Conservation (phyloP, 2,113 vertebrate species). For the Orycteropus afer region DNA sequence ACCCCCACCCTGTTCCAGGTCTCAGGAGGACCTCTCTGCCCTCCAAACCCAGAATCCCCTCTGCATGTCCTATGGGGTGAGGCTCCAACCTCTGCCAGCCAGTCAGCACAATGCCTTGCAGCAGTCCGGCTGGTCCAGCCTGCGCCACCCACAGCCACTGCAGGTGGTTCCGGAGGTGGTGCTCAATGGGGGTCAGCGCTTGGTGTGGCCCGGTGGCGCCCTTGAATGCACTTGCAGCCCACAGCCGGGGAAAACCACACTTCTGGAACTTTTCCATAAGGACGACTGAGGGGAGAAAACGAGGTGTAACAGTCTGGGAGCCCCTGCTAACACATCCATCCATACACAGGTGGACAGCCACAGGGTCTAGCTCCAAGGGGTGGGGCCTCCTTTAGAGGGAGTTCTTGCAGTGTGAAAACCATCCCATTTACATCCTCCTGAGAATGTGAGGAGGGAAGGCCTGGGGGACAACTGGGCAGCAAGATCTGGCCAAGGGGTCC, state of each 20-base stretch:
- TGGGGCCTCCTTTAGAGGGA: no score
- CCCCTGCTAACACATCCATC: no score
- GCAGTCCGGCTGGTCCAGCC: constrained; percentile 71
- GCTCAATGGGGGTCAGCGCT: constrained; percentile 88
- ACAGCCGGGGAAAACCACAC: constrained; percentile 91
- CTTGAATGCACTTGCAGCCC: constrained; percentile 97
- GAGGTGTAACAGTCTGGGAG: no score
- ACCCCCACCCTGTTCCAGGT: not conserved
- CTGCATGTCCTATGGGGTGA: not conserved
- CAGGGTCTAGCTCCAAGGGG: no score
- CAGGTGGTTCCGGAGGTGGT: constrained; percentile 93
- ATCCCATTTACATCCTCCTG: no score
- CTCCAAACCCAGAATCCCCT: not conserved
- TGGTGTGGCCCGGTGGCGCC: constrained; percentile 93
- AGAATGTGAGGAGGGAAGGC: no score
- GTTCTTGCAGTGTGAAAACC: no score
- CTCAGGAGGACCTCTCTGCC: no score
- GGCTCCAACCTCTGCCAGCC: constrained; percentile 95
- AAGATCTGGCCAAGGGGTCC: no score
- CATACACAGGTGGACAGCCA: no score
- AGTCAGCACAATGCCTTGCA: constrained; percentile 93
- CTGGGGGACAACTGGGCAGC: no score
- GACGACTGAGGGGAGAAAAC: constrained; percentile 82
- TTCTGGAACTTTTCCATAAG: constrained; percentile 91
- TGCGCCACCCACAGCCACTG: constrained; percentile 93